Base-by-base conservation (phyloP, 2,888 invertebrate species). In the Lepidocyrtoides sp. region DNA sequence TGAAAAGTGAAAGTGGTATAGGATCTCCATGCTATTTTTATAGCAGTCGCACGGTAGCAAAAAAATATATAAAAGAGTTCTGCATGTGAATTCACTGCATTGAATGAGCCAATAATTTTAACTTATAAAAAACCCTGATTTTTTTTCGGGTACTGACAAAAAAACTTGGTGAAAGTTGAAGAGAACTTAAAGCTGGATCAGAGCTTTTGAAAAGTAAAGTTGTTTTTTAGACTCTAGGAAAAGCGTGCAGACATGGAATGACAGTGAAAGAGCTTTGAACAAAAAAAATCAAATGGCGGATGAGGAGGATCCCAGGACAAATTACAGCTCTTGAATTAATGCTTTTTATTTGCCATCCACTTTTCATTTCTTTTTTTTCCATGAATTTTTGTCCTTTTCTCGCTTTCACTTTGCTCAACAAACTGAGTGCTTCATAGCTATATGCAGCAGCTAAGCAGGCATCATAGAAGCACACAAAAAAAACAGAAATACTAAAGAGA, bases 261-360 rank as follows among this genome's bases (percentile, higher is more conserved):
- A 20, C 17, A 10, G 4, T n/a, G 12, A 26, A 26, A 48, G 23
- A 36, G n/a, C n/a, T n/a, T n/a, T 26, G 26, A 60, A 26, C 60
- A 60, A 3, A 60, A 66, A 32, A 66, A 66, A 32, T 66, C 66
- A 32, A 66, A 26, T 66, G 66, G 32, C 26, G 32, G 32, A 32
- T 66, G 66, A 29, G 66, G 72, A 72, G 72, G 48, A 72, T 72
- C 44, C 20, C 57, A 85, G 75, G 66, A 85, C 72, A 85, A 85
- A 85, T 85, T 75, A 75, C 29, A 72, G 51, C 72, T 85, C 54
- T 85, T 75, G 75, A 75, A 85, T 75, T 85, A 85, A 85, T 85
- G 85, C 72, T 17, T 51, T 83, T 48, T 85, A 82, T 82, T 20
- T 60, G n/a, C 14, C 26, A 63, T 82, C 44, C 41, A 63, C 63